Evolutionary conservation across 1,140 invertebrate species (phyloP), one percentile per base, ranked within the genome.

Genomic region (Ostrea denselamellosa): DNA sequence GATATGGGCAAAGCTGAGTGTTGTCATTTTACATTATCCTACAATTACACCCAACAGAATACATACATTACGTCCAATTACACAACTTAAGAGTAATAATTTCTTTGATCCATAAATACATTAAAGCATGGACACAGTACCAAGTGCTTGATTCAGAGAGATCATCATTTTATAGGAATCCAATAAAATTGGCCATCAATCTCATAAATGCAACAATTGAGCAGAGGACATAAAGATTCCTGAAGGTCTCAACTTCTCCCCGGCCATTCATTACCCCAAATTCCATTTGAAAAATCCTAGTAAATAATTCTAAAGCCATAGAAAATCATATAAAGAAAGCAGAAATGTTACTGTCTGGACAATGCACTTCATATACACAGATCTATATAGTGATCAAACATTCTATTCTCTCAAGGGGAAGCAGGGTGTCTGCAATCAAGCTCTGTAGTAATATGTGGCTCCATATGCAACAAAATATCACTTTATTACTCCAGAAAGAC

Each of bases 401-500:
- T 77, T 77, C 28, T 28, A 34, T 77, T 25, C 28, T 22, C 68
- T 14, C 68, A 28, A 34, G 68, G 68, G 68, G 25, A 17, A 34
- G 28, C 12, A 77, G 8, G 68, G 68, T 25, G 25, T 77, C 68
- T 77, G 68, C 34, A 44, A 44, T 44, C 34, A 1, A 44, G 34
- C 28, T 77, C 4, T 10, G 68, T 28, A 25, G 56, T 62, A 62
- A 62, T 62, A 17, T 62, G 19, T 62, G 56, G 56, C 56, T 19
- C 8, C 68, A 77, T 28, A 25, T 77, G 68, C 22, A 28, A 34
- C 68, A 77, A 77, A 71, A 34, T 34, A 77, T 34, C 34, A 77
- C 68, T 12, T 77, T 77, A 77, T 77, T 77, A 28, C 9, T 17
- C 68, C 68, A 77, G 68, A 77, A 77, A 77, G 25, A 77, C 28